These are phyloP conservation scores for Hiodon alosoides DNA, from an alignment of 2,113 vertebrate species.

Conservation along the genomic window DNA sequence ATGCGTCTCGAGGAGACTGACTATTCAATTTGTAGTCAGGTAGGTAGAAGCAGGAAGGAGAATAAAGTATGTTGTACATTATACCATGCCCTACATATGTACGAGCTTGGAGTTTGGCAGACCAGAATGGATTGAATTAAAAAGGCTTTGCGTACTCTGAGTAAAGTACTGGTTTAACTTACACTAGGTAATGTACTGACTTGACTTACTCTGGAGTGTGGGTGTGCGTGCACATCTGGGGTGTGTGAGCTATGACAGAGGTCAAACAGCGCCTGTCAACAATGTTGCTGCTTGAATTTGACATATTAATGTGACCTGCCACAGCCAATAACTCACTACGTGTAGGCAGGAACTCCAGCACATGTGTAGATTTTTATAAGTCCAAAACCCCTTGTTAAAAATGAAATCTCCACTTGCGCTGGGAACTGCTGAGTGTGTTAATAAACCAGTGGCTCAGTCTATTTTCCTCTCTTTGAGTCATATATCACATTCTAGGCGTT, in stretches of 20 bases:
- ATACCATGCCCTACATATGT: not conserved
- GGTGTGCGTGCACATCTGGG: conserved; percentile 6
- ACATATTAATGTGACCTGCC: conserved; percentile 50
- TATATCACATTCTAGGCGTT: too few relatives aligned
- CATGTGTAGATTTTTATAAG: conserved; percentile 56
- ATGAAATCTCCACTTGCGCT: conserved; percentile 41
- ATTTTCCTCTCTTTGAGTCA: conserved; percentile 25
- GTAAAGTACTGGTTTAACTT: too few relatives aligned
- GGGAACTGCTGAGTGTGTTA: conserved; percentile 40
- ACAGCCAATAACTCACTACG: conserved; percentile 47
- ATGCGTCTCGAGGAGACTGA: not conserved
- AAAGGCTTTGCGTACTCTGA: too few relatives aligned
- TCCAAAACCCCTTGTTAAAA: conserved; percentile 31
- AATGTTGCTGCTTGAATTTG: conserved; percentile 48
- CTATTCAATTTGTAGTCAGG: not conserved
- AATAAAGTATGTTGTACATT: not conserved
- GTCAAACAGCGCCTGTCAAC: conserved; percentile 50
- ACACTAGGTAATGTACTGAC: too few relatives aligned
- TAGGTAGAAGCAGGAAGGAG: not conserved
- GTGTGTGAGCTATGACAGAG: conserved; percentile 35
- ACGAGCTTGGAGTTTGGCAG: not conserved
- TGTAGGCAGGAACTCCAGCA: conserved; percentile 44
- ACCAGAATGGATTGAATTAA: too few relatives aligned
- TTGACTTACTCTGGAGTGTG: conserved; percentile 6
- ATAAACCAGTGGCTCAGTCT: conserved; percentile 40